phyloP scores from a whole-genome alignment of 1,140 invertebrate species.

The Orussus abietinus region DNA sequence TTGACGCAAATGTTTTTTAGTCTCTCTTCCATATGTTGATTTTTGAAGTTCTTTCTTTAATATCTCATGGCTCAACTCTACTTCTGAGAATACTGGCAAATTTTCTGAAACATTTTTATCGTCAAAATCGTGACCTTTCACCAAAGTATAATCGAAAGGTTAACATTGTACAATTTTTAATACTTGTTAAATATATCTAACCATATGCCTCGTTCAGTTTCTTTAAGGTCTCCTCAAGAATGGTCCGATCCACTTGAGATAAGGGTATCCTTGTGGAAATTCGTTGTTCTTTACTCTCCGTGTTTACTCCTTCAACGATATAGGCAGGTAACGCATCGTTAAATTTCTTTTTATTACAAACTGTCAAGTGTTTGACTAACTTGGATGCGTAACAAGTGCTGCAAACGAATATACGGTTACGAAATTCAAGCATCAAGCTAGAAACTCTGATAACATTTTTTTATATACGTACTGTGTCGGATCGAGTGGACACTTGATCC shows the following conservation, averaged over 20 bases:
- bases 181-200: slow-evolving; percentile 17
- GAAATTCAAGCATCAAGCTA: slow-evolving; percentile 1
- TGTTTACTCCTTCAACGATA: slow-evolving; percentile 63
- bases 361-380: slow-evolving; percentile 68
- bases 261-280: too few species aligned
- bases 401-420: slow-evolving; percentile 28
- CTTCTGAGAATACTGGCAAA: slow-evolving; percentile 45
- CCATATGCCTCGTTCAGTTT: slow-evolving; percentile 43
- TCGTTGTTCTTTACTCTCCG: slow-evolving; percentile 27
- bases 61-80: slow-evolving; percentile 51
- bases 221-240: slow-evolving; percentile 30
- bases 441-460: slow-evolving; percentile 3
- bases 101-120: slow-evolving; percentile 28
- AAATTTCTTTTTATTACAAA: slow-evolving; percentile 67
- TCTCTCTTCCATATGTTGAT: slow-evolving; percentile 59
- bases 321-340: slow-evolving; percentile 54
- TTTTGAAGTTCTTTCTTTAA: slow-evolving; percentile 60
- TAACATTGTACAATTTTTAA: slow-evolving; percentile 4
- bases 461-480: slow-evolving; percentile 60
- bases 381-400: slow-evolving; percentile 71
- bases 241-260: slow-evolving; percentile 27
- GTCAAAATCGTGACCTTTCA: slow-evolving; percentile 10
- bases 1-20: slow-evolving; percentile 68
- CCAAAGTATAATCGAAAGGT: slow-evolving; percentile 4
- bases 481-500: slow-evolving; percentile 62